phyloP scores from a whole-genome alignment of 2,888 invertebrate genomes.

The Deilephila elpenor region DNA sequence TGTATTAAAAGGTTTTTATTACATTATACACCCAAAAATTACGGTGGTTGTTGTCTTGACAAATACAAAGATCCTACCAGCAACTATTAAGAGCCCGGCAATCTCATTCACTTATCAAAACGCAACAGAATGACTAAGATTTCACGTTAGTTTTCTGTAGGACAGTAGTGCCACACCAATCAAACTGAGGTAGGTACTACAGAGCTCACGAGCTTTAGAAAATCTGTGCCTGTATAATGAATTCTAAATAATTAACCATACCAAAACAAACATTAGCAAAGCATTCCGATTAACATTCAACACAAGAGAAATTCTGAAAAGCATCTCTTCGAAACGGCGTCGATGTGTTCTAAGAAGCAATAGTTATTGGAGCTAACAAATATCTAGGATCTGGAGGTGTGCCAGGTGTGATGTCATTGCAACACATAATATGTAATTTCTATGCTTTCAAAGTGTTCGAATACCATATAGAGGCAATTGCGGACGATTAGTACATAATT shows the following conservation, averaged over 20 bases:
- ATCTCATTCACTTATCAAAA: too few species aligned
- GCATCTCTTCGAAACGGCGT: not conserved
- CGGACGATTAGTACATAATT: conserved; percentile 1
- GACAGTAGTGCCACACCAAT: not conserved
- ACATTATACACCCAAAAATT: too few species aligned
- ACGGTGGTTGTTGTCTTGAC: too few species aligned
- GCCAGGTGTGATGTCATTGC: conserved; percentile 15
- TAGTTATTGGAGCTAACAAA: conserved; percentile 1
- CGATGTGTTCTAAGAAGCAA: conserved; percentile 1
- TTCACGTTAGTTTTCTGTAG: not conserved
- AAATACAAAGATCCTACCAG: too few species aligned
- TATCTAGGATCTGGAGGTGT: conserved; percentile 4
- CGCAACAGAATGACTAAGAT: too few species aligned
- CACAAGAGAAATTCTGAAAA: not conserved
- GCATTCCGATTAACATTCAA: not conserved
- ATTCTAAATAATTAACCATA: conserved; percentile 2
- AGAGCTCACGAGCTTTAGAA: too few species aligned
- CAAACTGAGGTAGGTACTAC: too few species aligned
- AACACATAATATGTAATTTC: not conserved
- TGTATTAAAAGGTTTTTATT: too few species aligned
- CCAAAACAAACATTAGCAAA: not conserved
- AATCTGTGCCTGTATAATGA: too few species aligned
- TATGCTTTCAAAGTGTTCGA: not conserved
- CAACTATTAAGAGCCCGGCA: too few species aligned
- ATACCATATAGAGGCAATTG: not conserved